Evolutionary conservation across 2,888 invertebrate species (phyloP).

Genomic region (Cryptosula pallasiana): DNA sequence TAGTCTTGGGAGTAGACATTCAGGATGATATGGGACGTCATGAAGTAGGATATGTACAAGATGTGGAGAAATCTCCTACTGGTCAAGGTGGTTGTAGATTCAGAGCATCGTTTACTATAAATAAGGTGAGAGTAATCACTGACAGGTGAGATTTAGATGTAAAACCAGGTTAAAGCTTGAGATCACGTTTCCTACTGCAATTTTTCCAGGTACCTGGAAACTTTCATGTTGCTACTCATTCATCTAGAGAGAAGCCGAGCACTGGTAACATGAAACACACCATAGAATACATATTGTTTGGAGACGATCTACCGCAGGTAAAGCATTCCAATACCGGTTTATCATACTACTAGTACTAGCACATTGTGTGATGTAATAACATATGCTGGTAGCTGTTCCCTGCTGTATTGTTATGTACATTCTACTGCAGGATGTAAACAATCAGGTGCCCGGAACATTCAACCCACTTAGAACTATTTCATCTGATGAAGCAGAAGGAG

Average conservation of each 20-base stretch:
- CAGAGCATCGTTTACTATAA: conserved; percentile 53
- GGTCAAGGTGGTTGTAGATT: conserved; percentile 57
- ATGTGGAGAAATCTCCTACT: conserved; percentile 56
- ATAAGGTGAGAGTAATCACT: conserved; percentile 51
- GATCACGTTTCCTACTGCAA: too few species aligned
- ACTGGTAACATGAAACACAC: conserved; percentile 58
- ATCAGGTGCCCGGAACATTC: background rate
- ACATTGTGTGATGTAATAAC: too few species aligned
- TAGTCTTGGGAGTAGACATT: conserved; percentile 59
- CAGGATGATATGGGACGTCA: conserved; percentile 62
- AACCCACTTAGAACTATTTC: background rate
- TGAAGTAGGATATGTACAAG: conserved; percentile 60
- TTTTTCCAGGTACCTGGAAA: conserved; percentile 57
- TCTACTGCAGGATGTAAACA: background rate
- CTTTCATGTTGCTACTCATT: conserved; percentile 61
- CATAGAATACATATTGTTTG: conserved; percentile 57
- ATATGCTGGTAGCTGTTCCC: too few species aligned
- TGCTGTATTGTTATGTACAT: too few species aligned
- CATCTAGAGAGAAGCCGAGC: conserved; percentile 55
- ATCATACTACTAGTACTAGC: too few species aligned
- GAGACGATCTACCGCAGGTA: conserved; percentile 30
- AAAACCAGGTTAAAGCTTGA: too few species aligned
- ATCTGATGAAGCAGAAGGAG: background rate
- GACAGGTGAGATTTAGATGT: too few species aligned
- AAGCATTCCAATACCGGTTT: too few species aligned